Percentiles rank a stretch among this genome's conserved stretches.
phyloP scores from a whole-genome alignment of 2,888 invertebrate species.

The Chesias legatella region DNA sequence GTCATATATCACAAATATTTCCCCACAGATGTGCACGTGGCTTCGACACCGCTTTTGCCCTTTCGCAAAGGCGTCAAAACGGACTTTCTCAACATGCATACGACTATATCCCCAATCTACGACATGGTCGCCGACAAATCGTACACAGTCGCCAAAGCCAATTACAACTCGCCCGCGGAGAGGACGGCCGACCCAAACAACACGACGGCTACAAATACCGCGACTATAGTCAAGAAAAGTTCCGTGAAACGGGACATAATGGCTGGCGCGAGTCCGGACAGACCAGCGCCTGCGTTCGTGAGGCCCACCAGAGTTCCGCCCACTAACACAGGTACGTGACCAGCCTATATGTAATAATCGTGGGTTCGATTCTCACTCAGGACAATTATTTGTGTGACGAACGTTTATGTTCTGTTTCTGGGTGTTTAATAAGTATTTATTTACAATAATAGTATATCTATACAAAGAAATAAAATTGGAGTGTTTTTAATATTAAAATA shows the following conservation, averaged over 20 bases:
- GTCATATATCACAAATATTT: neutral
- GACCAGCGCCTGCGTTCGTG: conserved; percentile 35
- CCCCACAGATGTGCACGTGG: conserved; percentile 53
- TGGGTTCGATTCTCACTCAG: neutral
- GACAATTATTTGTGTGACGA: too few relatives aligned
- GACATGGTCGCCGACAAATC: conserved; percentile 60
- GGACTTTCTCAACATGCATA: conserved; percentile 57
- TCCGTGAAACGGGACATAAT: conserved; percentile 60
- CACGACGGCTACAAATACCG: conserved; percentile 57
- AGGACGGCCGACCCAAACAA: conserved; percentile 50
- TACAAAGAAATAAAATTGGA: too few relatives aligned
- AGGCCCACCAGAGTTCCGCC: conserved; percentile 39
- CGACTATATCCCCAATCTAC: conserved; percentile 71
- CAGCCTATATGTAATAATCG: neutral
- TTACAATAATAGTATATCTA: too few relatives aligned
- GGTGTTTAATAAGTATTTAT: too few relatives aligned
- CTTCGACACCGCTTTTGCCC: conserved; percentile 64
- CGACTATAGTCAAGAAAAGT: conserved; percentile 53
- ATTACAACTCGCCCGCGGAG: conserved; percentile 37
- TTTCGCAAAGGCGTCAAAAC: conserved; percentile 44
- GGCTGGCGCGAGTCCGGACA: conserved; percentile 50
- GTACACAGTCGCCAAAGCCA: conserved; percentile 48
- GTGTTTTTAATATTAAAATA: too few relatives aligned
- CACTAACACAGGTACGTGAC: conserved; percentile 42
- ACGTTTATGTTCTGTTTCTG: too few relatives aligned